A percentile compares a stretch with the other conserved stretches of the same genome.
Evolutionary conservation across 2,888 invertebrate species (phyloP).

Genomic region (Rhimphoctona megacephalus): DNA sequence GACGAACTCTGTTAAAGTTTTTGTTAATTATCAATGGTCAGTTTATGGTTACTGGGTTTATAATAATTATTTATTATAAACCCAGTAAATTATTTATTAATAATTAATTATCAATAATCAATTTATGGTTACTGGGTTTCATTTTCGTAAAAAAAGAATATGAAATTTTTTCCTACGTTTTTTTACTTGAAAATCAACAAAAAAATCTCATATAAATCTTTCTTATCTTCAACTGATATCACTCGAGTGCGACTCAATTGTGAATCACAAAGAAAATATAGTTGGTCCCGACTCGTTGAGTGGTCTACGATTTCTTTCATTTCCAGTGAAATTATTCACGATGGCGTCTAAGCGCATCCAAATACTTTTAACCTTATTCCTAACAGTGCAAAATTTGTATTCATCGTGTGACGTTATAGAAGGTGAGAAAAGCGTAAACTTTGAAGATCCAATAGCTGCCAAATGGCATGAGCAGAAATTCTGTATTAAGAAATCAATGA

Average conservation of each 20-base stretch:
- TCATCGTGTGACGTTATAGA: slow-evolving; percentile 27
- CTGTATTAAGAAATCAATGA: background rate
- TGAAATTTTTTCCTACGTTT: background rate
- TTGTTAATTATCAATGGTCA: background rate
- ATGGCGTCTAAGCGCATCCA: slow-evolving; percentile 24
- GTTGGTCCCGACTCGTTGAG: background rate
- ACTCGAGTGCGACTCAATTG: background rate
- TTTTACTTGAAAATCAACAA: background rate
- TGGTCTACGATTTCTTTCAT: background rate
- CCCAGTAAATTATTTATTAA: too few relatives aligned
- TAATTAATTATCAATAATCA: too few relatives aligned
- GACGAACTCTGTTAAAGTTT: background rate
- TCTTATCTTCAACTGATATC: background rate
- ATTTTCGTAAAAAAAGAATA: background rate
- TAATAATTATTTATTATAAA: too few relatives aligned
- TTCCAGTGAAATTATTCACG: background rate
- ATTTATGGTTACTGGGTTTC: background rate
- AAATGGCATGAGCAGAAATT: background rate
- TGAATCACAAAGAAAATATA: background rate
- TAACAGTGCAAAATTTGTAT: slow-evolving; percentile 17
- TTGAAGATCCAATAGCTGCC: background rate
- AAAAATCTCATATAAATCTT: background rate
- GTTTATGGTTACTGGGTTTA: background rate
- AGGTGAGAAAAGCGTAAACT: slow-evolving; percentile 41
- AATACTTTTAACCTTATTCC: slow-evolving; percentile 12